Conservation (phyloP, 2,888 invertebrate genomes). For the Idaea biselata region DNA sequence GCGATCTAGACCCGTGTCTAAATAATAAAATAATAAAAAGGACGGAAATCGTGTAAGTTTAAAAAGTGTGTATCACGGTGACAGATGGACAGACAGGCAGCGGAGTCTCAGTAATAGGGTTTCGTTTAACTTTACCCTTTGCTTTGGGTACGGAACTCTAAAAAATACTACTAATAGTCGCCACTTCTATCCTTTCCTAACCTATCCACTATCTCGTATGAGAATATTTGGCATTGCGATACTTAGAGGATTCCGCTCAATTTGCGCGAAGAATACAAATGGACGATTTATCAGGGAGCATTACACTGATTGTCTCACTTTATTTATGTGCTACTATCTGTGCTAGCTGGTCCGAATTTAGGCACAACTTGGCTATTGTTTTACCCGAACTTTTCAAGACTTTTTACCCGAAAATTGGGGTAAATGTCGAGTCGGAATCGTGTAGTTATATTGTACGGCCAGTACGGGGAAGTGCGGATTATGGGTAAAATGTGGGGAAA, state of each 20-base stretch:
- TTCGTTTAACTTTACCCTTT: background rate
- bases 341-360: background rate
- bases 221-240: conserved; percentile 8
- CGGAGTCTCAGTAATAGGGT: too few species aligned
- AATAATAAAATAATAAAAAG: too few species aligned
- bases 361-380: background rate
- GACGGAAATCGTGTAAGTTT: too few species aligned
- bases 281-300: conserved; percentile 19
- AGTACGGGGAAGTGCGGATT: too few species aligned
- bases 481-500: too few species aligned
- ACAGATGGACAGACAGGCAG: too few species aligned
- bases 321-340: conserved; percentile 11
- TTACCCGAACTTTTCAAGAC: too few species aligned
- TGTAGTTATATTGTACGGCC: too few species aligned
- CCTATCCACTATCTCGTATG: conserved; percentile 5
- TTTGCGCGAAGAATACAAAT: conserved; percentile 25
- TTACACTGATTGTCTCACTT: conserved; percentile 20
- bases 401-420: background rate
- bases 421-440: background rate
- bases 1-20: too few species aligned
- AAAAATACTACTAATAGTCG: background rate
- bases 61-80: too few species aligned
- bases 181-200: background rate
- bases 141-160: background rate
- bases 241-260: conserved; percentile 20